Percentiles rank a stretch among this genome's conserved stretches.
Evolutionary conservation across 2,888 invertebrate genomes (phyloP).

Genomic region (Byasa hedistus): DNA sequence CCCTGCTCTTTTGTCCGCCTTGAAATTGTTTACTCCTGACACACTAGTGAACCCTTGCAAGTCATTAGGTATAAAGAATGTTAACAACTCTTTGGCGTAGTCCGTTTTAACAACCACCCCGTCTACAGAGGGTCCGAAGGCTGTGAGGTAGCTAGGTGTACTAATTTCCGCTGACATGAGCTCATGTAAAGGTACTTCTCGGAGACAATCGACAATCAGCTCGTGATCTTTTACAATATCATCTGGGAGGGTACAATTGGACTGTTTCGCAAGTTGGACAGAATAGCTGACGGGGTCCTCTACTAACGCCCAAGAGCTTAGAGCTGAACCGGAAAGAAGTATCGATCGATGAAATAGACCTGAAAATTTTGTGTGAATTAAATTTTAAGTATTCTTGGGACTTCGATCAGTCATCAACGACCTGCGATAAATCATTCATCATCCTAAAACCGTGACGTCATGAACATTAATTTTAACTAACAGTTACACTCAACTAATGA

Average conservation of each 20-base stretch:
- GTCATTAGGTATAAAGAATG: conserved; percentile 85
- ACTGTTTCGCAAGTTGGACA: conserved; percentile 88
- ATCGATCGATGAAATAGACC: conserved; percentile 94
- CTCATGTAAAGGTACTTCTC: conserved; percentile 87
- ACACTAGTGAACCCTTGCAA: conserved; percentile 83
- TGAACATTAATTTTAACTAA: too few species aligned
- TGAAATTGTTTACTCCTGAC: conserved; percentile 77
- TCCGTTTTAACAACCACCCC: conserved; percentile 95
- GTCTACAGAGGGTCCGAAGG: conserved; percentile 96
- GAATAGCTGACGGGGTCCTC: conserved; percentile 92
- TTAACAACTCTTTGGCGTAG: conserved; percentile 88
- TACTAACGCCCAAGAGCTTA: conserved; percentile 93
- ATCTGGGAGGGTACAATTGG: conserved; percentile 91
- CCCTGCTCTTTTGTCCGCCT: conserved; percentile 82
- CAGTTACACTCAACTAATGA: too few species aligned
- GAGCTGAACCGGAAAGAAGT: conserved; percentile 91
- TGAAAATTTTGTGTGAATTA: conserved; percentile 40
- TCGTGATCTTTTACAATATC: conserved; percentile 91
- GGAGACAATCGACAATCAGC: conserved; percentile 89
- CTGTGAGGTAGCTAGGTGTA: conserved; percentile 89
- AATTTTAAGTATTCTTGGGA: too few species aligned
- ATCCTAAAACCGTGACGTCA: too few species aligned
- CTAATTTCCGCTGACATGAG: conserved; percentile 87
- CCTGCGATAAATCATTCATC: too few species aligned
- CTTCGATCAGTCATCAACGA: too few species aligned